Percentiles rank a stretch among this genome's conserved stretches.
phyloP scores from a whole-genome alignment of 2,113 vertebrate species.

The Erythrolamprus reginae region DNA sequence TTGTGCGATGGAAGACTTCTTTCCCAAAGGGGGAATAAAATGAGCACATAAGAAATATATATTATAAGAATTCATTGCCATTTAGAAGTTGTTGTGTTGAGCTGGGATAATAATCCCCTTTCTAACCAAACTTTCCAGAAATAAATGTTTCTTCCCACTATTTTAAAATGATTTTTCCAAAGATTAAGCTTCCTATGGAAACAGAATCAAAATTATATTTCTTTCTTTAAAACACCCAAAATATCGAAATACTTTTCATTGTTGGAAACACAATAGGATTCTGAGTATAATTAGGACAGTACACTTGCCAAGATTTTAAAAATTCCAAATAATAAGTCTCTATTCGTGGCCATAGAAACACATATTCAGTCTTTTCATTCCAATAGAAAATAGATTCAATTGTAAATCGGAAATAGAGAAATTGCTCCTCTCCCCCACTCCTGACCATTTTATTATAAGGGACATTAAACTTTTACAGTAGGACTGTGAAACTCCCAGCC shows the following conservation, averaged over 20 bases:
- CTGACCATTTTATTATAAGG: not conserved
- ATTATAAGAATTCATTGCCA: not conserved
- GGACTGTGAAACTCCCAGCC: no score
- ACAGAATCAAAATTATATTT: not conserved
- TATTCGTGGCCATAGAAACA: not conserved
- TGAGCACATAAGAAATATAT: not conserved
- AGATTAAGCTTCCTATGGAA: not conserved
- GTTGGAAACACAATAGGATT: not conserved
- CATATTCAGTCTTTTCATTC: not conserved
- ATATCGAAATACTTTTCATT: not conserved
- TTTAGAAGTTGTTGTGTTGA: not conserved
- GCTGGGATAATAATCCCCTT: not conserved
- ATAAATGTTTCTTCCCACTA: not conserved
- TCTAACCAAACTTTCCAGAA: not conserved
- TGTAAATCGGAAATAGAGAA: not conserved
- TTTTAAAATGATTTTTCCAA: not conserved
- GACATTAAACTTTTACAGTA: not conserved
- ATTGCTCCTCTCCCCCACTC: not conserved
- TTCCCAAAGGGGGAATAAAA: not conserved
- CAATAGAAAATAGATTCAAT: not conserved
- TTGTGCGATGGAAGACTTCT: constrained; percentile 6
- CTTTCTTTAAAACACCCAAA: not conserved
- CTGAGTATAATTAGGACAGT: not conserved
- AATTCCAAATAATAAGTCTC: not conserved
- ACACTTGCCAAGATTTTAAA: not conserved